Percentiles rank a stretch among this genome's conserved stretches.
phyloP scores from a whole-genome alignment of 2,888 invertebrate genomes.

The Cremastinae sp. region DNA sequence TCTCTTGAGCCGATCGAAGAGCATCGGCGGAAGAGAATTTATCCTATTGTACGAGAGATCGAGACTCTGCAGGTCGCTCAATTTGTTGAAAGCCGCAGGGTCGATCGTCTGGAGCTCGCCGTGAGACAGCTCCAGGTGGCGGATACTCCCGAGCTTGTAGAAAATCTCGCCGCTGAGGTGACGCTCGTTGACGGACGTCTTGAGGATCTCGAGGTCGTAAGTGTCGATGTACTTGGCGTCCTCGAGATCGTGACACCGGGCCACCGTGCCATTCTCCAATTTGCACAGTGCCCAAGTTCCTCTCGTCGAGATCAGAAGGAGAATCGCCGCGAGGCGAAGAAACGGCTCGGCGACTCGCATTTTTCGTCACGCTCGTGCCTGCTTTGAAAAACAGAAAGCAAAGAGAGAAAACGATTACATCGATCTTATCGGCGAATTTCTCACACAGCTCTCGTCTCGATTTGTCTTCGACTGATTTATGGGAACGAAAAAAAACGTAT shows the following conservation, averaged over 20 bases:
- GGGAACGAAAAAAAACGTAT: neutral
- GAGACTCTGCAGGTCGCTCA: conserved; percentile 83
- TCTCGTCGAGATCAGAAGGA: conserved; percentile 63
- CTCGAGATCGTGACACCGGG: conserved; percentile 71
- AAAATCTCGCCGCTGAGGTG: conserved; percentile 65
- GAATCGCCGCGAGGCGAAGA: conserved; percentile 63
- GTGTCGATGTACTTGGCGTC: conserved; percentile 72
- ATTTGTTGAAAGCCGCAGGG: conserved; percentile 82
- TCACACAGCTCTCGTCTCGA: neutral
- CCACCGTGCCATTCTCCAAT: conserved; percentile 66
- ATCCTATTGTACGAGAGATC: conserved; percentile 84
- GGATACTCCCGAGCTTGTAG: conserved; percentile 82
- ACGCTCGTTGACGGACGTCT: conserved; percentile 58
- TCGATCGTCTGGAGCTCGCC: conserved; percentile 83
- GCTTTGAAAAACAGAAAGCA: conserved; percentile 31
- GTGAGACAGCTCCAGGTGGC: conserved; percentile 84
- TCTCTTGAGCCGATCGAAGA: conserved; percentile 82
- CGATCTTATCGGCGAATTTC: conserved; percentile 1
- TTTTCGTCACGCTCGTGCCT: conserved; percentile 69
- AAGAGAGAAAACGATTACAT: conserved; percentile 9
- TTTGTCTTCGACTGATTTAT: conserved; percentile 5
- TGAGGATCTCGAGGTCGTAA: conserved; percentile 68
- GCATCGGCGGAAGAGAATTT: conserved; percentile 81
- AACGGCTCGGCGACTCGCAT: conserved; percentile 69
- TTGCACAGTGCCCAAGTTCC: conserved; percentile 68